Conservation (phyloP, 2,888 invertebrate genomes). For the Plebejus melissa region DNA sequence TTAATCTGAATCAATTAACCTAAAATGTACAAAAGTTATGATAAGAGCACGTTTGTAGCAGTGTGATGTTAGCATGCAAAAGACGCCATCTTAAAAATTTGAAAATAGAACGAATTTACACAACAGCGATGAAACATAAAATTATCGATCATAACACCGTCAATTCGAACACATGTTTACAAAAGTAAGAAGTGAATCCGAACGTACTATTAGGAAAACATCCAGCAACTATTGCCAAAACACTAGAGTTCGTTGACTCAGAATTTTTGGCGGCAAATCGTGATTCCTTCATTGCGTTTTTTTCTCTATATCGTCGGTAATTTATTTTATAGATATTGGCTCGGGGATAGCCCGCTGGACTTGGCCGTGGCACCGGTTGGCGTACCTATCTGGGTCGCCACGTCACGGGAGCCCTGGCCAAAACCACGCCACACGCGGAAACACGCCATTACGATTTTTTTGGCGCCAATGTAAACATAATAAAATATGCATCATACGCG, state of each 20-base stretch:
- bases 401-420: conserved; percentile 75
- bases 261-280: conserved; percentile 71
- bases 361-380: conserved; percentile 77
- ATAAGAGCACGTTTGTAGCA: neutral
- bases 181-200: conserved; percentile 59
- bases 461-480: conserved; percentile 27
- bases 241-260: conserved; percentile 73
- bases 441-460: conserved; percentile 51
- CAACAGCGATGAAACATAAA: conserved; percentile 20
- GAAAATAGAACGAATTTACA: conserved; percentile 3
- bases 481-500: conserved; percentile 18
- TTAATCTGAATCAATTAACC: neutral
- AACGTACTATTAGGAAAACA: conserved; percentile 71
- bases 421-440: conserved; percentile 73
- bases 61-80: neutral
- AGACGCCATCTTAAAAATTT: conserved; percentile 8
- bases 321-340: conserved; percentile 80
- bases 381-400: conserved; percentile 74
- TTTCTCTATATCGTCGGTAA: conserved; percentile 63
- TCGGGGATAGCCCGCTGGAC: conserved; percentile 74
- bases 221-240: conserved; percentile 72
- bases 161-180: conserved; percentile 39
- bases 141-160: conserved; percentile 22
- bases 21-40: neutral
- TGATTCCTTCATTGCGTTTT: conserved; percentile 73